A percentile compares a stretch with the other conserved stretches of the same genome.
phyloP scores from a whole-genome alignment of 2,113 vertebrate genomes.

The Myodes glareolus region DNA sequence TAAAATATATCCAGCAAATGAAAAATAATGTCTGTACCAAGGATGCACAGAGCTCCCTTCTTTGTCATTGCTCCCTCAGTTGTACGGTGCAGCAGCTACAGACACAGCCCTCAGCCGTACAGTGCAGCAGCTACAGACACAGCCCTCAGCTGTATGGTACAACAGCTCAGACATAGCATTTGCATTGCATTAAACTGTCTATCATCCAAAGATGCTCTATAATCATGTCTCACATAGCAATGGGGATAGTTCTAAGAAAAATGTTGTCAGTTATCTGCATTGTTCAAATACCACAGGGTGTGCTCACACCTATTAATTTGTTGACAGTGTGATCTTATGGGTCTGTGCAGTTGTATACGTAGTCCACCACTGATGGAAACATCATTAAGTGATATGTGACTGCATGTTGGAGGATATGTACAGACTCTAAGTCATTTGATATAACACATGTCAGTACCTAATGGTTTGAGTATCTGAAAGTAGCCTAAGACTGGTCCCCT shows the following conservation, averaged over 20 bases:
- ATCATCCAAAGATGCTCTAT: not conserved
- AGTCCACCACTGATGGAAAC: not conserved
- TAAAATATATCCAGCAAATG: not conserved
- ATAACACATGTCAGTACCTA: not conserved
- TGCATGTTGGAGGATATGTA: accelerated
- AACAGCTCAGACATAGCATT: not conserved
- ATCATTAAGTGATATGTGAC: no score
- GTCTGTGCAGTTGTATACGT: not conserved
- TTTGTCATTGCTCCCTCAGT: not conserved
- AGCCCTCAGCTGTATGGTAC: not conserved
- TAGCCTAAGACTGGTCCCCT: not conserved
- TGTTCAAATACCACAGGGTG: not conserved
- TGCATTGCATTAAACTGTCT: not conserved
- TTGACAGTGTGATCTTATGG: not conserved
- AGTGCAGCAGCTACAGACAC: no score
- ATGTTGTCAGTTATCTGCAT: not conserved
- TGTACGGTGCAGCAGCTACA: no score
- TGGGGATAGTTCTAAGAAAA: not conserved
- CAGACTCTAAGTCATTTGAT: not conserved
- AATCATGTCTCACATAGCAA: not conserved
- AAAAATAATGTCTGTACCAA: no score
- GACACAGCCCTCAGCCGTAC: no score
- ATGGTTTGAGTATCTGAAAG: not conserved
- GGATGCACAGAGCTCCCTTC: not conserved
- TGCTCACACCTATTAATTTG: not conserved